phyloP scores from a whole-genome alignment of 2,113 vertebrate species.

The Pao palembangensis region DNA sequence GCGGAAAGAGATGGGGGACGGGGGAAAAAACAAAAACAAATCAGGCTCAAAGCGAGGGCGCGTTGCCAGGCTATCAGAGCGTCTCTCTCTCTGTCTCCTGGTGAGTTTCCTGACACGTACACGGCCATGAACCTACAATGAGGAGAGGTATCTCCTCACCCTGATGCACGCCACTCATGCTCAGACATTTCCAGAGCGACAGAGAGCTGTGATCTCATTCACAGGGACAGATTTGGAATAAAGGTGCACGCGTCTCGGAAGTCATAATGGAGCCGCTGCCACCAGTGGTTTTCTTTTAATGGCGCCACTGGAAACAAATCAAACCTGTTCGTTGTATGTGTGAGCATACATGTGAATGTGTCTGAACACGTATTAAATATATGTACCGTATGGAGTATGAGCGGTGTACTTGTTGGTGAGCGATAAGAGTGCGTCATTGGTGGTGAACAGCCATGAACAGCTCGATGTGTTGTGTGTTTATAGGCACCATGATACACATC shows the following conservation, averaged over 20 bases:
- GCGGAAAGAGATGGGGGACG: neutral
- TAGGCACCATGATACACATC: constrained; percentile 61
- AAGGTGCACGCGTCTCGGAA: constrained; percentile 29
- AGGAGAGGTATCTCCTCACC: constrained; percentile 57
- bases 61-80: constrained; percentile 54
- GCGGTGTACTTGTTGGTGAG: constrained; percentile 36
- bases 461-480: constrained; percentile 50
- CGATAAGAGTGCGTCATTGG: constrained; percentile 39
- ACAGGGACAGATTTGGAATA: constrained; percentile 36
- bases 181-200: constrained; percentile 47
- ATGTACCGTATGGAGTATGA: constrained; percentile 13
- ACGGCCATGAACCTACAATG: constrained; percentile 50
- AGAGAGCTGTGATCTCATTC: constrained; percentile 60
- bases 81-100: constrained; percentile 56
- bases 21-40: constrained; percentile 61
- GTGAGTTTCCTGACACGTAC: constrained; percentile 44
- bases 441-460: constrained; percentile 51
- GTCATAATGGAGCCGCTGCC: constrained; percentile 28
- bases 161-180: constrained; percentile 44
- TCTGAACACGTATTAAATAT: constrained; percentile 16
- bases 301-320: constrained; percentile 10
- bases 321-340: neutral
- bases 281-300: constrained; percentile 2
- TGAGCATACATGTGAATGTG: constrained; percentile 17
- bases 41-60: constrained; percentile 52